Evolutionary conservation across 1,140 invertebrate genomes (phyloP).

Genomic region (Mamestra configurata): DNA sequence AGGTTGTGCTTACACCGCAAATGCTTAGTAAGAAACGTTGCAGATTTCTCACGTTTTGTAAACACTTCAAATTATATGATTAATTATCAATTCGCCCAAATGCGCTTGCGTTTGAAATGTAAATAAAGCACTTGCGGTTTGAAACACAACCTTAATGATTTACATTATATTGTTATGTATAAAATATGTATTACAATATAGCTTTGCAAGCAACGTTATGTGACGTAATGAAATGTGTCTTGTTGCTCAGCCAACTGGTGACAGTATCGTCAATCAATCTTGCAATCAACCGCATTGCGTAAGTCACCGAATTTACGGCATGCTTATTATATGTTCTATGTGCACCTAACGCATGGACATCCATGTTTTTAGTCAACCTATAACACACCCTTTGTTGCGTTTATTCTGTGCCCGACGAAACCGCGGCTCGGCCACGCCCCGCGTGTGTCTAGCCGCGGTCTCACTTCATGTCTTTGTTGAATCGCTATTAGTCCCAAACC

Average conservation of each 20-base stretch:
- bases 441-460: not conserved
- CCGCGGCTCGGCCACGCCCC: not conserved
- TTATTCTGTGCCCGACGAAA: conserved; percentile 3
- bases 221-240: conserved; percentile 84
- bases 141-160: conserved; percentile 39
- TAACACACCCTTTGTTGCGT: conserved; percentile 59
- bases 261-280: conserved; percentile 96
- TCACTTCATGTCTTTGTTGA: conserved; percentile 17
- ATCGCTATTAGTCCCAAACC: conserved; percentile 43
- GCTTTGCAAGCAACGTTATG: conserved; percentile 81
- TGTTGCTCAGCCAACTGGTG: conserved; percentile 94
- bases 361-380: conserved; percentile 65
- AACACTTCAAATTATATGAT: not conserved
- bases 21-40: conserved; percentile 18
- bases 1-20: conserved; percentile 43
- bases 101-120: conserved; percentile 23
- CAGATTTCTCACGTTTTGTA: not conserved
- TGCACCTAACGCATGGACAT: conserved; percentile 80
- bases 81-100: not conserved
- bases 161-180: conserved; percentile 51
- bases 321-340: conserved; percentile 76
- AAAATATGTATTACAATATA: conserved; percentile 52
- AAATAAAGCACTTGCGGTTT: conserved; percentile 49
- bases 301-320: conserved; percentile 90
- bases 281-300: conserved; percentile 96